Evolutionary conservation across 2,113 vertebrate genomes (phyloP).

Genomic region (Echinops telfairi): DNA sequence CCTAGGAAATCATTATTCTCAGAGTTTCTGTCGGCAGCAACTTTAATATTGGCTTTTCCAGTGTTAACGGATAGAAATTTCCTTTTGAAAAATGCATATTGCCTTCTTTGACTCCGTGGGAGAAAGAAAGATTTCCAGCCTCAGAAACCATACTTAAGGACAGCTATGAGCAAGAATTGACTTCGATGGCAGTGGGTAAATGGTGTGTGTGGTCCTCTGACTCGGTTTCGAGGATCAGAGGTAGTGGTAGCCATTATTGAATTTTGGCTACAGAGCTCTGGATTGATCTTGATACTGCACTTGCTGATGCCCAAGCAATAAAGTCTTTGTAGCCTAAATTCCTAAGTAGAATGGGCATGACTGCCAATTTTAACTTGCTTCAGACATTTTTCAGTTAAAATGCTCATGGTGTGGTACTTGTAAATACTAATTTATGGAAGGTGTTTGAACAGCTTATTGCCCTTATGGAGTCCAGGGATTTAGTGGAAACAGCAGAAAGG

Average conservation of each 20-base stretch:
- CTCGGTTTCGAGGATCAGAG: slow-evolving; percentile 2
- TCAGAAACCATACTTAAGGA: too few relatives aligned
- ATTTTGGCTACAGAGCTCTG: slow-evolving; percentile 1
- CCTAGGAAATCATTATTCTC: neutral
- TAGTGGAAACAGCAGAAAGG: slow-evolving; percentile 40
- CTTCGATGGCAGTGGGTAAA: too few relatives aligned
- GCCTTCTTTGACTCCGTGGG: neutral
- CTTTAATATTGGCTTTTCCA: slow-evolving; percentile 39
- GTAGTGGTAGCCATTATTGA: neutral
- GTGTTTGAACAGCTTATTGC: neutral
- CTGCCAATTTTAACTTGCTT: neutral
- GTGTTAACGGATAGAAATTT: slow-evolving; percentile 29
- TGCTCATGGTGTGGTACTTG: too few relatives aligned
- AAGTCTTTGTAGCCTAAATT: slow-evolving; percentile 1
- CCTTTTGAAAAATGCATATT: neutral
- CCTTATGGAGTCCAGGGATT: neutral
- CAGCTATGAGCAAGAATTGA: too few relatives aligned
- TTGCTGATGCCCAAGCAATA: neutral
- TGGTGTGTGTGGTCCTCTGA: too few relatives aligned
- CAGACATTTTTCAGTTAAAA: too few relatives aligned
- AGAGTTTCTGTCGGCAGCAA: neutral
- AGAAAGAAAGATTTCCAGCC: too few relatives aligned
- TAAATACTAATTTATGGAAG: neutral
- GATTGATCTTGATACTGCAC: neutral
- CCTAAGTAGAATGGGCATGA: neutral